Evolutionary conservation across 2,888 invertebrate species (phyloP).

Genomic region (Drosophila neonasuta): DNA sequence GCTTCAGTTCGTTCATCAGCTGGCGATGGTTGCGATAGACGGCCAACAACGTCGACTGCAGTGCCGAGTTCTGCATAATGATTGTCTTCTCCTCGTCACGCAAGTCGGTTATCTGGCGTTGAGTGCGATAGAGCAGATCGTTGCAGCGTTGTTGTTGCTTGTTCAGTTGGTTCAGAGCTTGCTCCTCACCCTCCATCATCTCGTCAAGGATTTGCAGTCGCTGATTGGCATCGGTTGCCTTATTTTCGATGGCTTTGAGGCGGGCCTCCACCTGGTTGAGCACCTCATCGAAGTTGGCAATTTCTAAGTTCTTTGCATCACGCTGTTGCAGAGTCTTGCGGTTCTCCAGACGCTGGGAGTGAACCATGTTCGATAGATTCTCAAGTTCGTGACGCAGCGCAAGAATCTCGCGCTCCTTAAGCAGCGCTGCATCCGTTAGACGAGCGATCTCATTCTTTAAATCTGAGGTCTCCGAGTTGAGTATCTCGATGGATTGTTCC

Average conservation of each 20-base stretch:
- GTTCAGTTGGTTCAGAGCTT: constrained; percentile 64
- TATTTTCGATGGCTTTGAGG: constrained; percentile 67
- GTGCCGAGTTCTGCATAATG: constrained; percentile 67
- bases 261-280: constrained; percentile 68
- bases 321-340: constrained; percentile 63
- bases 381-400: constrained; percentile 79
- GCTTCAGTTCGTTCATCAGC: constrained; percentile 83
- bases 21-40: constrained; percentile 61
- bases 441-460: constrained; percentile 79
- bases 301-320: constrained; percentile 53
- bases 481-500: constrained; percentile 80
- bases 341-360: constrained; percentile 79
- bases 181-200: constrained; percentile 78
- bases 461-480: constrained; percentile 81
- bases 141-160: constrained; percentile 78
- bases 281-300: constrained; percentile 55
- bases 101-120: constrained; percentile 74
- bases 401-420: constrained; percentile 81
- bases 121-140: constrained; percentile 77
- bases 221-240: constrained; percentile 78
- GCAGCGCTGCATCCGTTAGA: constrained; percentile 76
- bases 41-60: constrained; percentile 61
- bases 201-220: constrained; percentile 80
- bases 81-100: constrained; percentile 73
- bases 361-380: constrained; percentile 74